Percentiles rank a stretch among this genome's conserved stretches.
Conservation (phyloP, 2,797 vertebrate genomes). For the Merluccius polli region DNA sequence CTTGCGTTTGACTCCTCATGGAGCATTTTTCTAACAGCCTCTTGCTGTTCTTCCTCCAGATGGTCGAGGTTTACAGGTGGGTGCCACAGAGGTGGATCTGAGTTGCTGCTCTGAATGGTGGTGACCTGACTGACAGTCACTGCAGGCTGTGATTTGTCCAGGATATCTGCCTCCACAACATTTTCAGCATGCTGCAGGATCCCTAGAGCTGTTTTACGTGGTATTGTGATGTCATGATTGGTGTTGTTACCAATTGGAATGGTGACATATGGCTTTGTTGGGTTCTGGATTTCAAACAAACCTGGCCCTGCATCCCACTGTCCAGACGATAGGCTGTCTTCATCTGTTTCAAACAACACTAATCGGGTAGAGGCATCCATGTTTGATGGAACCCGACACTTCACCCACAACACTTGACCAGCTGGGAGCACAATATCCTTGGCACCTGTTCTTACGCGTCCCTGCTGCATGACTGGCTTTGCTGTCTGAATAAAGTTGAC, state of each 20-base stretch:
- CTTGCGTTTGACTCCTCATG: too few relatives aligned
- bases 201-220: background rate
- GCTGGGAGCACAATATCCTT: background rate
- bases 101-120: too few relatives aligned
- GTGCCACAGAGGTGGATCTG: too few relatives aligned
- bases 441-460: background rate
- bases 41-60: too few relatives aligned
- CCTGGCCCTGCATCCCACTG: slow-evolving; percentile 8
- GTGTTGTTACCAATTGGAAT: slow-evolving; percentile 5
- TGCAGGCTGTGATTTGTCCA: too few relatives aligned
- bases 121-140: too few relatives aligned
- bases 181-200: too few relatives aligned
- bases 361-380: background rate
- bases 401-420: slow-evolving; percentile 9
- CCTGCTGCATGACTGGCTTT: background rate
- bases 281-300: background rate
- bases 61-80: too few relatives aligned
- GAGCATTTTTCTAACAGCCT: too few relatives aligned
- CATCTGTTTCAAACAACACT: slow-evolving; percentile 11
- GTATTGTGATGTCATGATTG: background rate
- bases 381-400: slow-evolving; percentile 1
- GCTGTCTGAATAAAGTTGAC: slow-evolving; percentile 17
- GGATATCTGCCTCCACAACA: background rate
- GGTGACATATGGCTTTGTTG: background rate
- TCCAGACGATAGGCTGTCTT: background rate